These are phyloP conservation scores for Lynx canadensis DNA, from an alignment of 2,113 vertebrate species.

Conservation along the genomic window DNA sequence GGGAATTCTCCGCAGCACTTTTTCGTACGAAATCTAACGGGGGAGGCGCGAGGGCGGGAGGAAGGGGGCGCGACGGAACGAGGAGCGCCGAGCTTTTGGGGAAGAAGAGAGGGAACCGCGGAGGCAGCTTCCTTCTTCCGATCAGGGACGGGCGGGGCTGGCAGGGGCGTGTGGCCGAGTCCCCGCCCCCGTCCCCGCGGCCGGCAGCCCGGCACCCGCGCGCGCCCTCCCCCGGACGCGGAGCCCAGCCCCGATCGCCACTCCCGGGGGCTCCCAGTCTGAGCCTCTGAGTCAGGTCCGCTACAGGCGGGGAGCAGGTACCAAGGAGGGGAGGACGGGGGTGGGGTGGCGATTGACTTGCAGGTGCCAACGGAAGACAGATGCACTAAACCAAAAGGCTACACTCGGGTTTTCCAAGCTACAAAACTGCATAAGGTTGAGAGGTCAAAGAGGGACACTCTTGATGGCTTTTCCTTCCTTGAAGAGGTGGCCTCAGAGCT, in stretches of 20 bases:
- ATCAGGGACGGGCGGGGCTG: background rate
- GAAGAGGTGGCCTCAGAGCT: background rate
- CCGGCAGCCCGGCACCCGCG: background rate
- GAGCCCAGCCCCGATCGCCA: background rate
- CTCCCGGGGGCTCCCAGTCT: background rate
- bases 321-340: too few relatives aligned
- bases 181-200: background rate
- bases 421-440: background rate
- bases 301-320: background rate
- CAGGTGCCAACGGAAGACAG: background rate
- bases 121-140: background rate
- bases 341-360: background rate
- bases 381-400: background rate
- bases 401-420: background rate
- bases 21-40: conserved; percentile 59
- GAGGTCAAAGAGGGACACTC: background rate
- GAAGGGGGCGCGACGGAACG: background rate
- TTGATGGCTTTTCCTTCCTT: background rate
- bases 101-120: background rate
- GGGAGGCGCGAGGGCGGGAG: background rate
- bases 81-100: background rate
- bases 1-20: conserved; percentile 72
- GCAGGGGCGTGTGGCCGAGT: fast-evolving
- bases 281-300: background rate
- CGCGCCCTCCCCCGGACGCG: too few relatives aligned